phyloP scores from a whole-genome alignment of 2,113 vertebrate species.

The Morone chrysops region DNA sequence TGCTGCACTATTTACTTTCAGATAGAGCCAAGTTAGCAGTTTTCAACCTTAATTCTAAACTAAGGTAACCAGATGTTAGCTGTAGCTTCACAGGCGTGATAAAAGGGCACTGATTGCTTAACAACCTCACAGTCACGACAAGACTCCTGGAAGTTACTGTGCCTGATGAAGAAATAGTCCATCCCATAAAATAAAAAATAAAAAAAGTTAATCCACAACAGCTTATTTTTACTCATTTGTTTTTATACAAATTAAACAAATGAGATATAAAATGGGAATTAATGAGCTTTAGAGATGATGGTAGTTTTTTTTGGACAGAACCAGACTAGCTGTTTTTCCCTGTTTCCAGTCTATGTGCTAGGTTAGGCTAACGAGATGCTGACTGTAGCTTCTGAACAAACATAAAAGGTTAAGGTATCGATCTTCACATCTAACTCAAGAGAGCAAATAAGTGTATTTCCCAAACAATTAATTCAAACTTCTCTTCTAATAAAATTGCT shows the following conservation, averaged over 20 bases:
- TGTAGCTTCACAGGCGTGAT: background rate
- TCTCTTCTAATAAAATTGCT: background rate
- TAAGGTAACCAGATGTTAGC: background rate
- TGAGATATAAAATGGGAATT: background rate
- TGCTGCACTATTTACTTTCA: too few species aligned
- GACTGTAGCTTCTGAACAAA: too few species aligned
- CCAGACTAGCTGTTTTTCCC: background rate
- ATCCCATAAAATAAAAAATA: too few species aligned
- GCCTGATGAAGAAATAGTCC: too few species aligned
- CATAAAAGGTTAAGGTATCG: too few species aligned
- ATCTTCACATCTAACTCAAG: too few species aligned
- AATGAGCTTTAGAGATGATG: background rate
- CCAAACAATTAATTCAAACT: too few species aligned
- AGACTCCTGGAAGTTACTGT: background rate
- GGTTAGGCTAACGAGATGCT: too few species aligned
- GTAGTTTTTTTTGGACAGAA: background rate
- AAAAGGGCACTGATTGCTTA: background rate
- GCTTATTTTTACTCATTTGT: background rate
- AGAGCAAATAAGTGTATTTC: too few species aligned
- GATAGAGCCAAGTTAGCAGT: background rate
- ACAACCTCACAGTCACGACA: background rate
- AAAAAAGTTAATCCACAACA: too few species aligned
- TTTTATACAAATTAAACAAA: background rate
- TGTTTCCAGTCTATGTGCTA: too few species aligned
- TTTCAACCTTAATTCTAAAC: background rate